Base-by-base conservation (phyloP, 2,888 invertebrate species). In the Drosophila eohydei region DNA sequence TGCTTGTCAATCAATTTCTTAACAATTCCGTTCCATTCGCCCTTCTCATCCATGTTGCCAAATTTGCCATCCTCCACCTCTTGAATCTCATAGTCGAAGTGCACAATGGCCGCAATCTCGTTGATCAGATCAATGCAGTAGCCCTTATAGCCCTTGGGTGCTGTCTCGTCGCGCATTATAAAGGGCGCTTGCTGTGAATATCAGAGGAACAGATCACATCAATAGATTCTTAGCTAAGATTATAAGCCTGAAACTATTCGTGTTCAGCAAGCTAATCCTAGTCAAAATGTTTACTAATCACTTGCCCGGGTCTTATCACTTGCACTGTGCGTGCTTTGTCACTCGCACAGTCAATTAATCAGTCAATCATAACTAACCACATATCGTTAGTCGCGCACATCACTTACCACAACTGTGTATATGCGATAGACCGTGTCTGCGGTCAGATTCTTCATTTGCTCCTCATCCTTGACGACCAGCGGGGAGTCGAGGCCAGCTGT, bases 121-220 rank as follows among this genome's bases (percentile, higher is more conserved):
- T 98, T 95, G 40, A 99, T 96, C 26, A 99, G 94, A 90, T 99
- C 99, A 72, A 99, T 97, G 92, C 99, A 99, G 91, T 98, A 99
- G 8, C 99, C 99, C 80, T 94, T 95, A 80, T 94, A 96, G 9
- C 95, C 95, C 91, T 95, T 95, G 0, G 95, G 95, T 0, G 95
- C 93, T 0, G 92, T 94, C 50, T 95, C 94, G 83, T 96, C 95
- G 90, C 94, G 94, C 90, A 96, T 96, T 46, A 97, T 95, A 88
- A 97, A 97, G 0, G 97, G 97, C 68, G 96, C 94, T 95, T 97
- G 97, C 95, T 96, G 90, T 3, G 14, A 30, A 21, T 16, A 57
- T 16, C 12, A 14, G 30, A 14, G 7, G 7, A 44, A 7, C 14
- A 48, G 1, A 7, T 44, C 3, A 14, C 21, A 11, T 46, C 8